phyloP scores from a whole-genome alignment of 2,113 vertebrate genomes.

The Tupaia tana region DNA sequence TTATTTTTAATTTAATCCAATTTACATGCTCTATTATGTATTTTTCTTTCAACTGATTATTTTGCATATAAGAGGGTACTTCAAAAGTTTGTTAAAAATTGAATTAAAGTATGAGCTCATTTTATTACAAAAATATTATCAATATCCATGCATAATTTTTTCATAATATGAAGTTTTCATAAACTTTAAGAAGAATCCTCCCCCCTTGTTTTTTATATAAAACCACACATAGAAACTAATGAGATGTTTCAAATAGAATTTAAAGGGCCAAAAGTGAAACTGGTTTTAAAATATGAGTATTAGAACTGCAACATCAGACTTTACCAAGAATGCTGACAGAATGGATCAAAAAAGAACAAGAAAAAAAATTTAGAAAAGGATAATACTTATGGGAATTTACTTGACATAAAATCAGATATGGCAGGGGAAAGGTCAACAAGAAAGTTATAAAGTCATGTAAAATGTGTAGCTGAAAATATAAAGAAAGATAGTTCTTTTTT shows the following conservation, averaged over 20 bases:
- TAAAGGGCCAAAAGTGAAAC: background rate
- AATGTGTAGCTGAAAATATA: background rate
- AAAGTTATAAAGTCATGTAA: background rate
- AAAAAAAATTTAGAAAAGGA: background rate
- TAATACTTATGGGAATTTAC: background rate
- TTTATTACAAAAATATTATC: no score
- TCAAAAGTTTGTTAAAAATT: no score
- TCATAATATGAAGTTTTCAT: no score
- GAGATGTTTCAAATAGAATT: background rate
- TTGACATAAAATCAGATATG: background rate
- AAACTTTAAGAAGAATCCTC: no score
- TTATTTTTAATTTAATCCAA: background rate
- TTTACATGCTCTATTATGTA: background rate
- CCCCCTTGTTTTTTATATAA: background rate
- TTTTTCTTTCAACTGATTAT: background rate
- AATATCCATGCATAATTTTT: no score
- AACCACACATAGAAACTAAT: background rate
- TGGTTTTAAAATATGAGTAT: background rate
- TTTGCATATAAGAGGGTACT: background rate
- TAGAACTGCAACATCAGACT: background rate
- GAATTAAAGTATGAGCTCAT: no score
- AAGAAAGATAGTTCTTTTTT: background rate
- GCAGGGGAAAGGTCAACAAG: background rate
- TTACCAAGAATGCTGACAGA: background rate
- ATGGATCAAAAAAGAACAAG: background rate